Evolutionary conservation across 30 jellyfish, hydroid and myxozoan species (phyloP).

Genomic region (Nemopilema nomurai): DNA sequence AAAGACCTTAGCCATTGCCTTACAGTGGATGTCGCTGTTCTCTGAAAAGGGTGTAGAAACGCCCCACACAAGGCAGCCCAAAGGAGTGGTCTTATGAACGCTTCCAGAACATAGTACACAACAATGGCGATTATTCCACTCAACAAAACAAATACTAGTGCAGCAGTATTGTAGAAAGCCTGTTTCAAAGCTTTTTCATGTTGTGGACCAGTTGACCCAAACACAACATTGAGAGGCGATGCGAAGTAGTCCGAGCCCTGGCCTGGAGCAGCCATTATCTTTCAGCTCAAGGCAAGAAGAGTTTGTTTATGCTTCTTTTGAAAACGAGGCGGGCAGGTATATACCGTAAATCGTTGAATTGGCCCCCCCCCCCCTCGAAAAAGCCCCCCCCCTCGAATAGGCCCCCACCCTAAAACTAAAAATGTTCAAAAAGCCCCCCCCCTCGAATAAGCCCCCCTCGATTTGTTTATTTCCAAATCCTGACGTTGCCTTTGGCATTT

Average conservation of each 20-base stretch:
- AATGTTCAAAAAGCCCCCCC: too few species aligned
- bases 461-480: too few species aligned
- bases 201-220: conserved; percentile 81
- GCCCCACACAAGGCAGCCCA: conserved; percentile 98
- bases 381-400: too few species aligned
- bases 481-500: too few species aligned
- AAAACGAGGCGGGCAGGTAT: background rate
- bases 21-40: conserved; percentile 71
- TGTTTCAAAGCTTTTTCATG: conserved; percentile 84
- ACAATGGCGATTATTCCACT: conserved; percentile 78
- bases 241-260: conserved; percentile 49
- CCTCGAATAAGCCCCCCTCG: too few species aligned
- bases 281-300: background rate
- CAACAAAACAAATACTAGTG: conserved; percentile 78
- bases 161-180: conserved; percentile 97
- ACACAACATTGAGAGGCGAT: conserved; percentile 80
- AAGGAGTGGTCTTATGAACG: conserved; percentile 87
- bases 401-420: too few species aligned
- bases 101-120: conserved; percentile 84
- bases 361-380: too few species aligned
- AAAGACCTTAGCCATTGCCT: conserved; percentile 75
- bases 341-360: too few species aligned
- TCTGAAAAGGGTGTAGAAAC: conserved; percentile 84
- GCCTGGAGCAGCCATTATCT: background rate
- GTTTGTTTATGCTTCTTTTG: background rate